Evolutionary conservation across 2,113 vertebrate genomes (phyloP), one percentile per base, ranked within the genome.

Genomic region (Uria aalge): DNA sequence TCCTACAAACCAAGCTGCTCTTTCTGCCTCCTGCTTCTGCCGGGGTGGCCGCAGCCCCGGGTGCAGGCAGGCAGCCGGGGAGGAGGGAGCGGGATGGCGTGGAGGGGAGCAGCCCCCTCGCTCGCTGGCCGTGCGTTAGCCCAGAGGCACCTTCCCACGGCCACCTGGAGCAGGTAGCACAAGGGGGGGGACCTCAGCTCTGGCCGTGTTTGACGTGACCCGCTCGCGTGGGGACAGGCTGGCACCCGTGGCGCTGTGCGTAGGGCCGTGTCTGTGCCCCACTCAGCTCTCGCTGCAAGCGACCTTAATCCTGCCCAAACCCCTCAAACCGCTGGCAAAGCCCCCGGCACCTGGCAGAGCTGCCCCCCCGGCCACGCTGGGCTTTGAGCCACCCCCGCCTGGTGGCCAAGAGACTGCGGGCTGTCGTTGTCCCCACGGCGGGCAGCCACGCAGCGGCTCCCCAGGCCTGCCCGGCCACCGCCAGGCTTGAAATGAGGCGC

Each of bases 31-130:
- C 23, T n/a, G 62, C 67, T 48, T n/a, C 9, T 23, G 36, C 15
- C 32, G 3, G 62, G 8, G 68, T 43, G 47, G 68, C 11, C 21
- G 45, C 32, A 12, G 56, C 27, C 15, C 38, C 1, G 4, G 59
- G 26, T 19, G 27, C 55, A 4, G 19, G 41, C 40, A 30, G 56
- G 77, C 7, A 32, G 41, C 36, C 27, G 30, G 34, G 36, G 41
- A 34, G 43, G 43, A 24, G 32, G 6, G 23, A 18, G 9, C 5
- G 6, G 56, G 29, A 9, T 0, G 2, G 38, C 0, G 2, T 15
- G 59, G 85, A 3, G 20, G 45, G 2, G 23, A 41, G 57, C 41
- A 56, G 21, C 17, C 30, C 24, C 23, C 8, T 34, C 24, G 4
- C 7, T 24, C 26, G 27, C 15, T 26, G 48, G 41, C 32, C 43